Base-by-base conservation (phyloP, 2,797 vertebrate genomes). In the Phrynocephalus vlangalii region DNA sequence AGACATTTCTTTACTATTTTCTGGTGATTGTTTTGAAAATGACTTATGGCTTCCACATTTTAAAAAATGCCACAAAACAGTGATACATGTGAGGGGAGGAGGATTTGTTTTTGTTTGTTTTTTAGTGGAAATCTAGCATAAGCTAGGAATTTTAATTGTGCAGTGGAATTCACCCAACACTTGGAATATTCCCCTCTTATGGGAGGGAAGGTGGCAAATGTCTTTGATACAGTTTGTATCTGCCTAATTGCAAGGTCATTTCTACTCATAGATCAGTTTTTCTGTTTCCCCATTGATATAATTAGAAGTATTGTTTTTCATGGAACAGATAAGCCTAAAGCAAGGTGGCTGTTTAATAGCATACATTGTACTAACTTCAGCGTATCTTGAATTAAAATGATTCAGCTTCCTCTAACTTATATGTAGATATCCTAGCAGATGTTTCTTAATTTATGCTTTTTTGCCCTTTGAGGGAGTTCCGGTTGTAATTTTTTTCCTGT, bases 91-190 rank as follows among this genome's bases (percentile, higher is more conserved):
- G 33, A 24, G n/a, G 50, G 80, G 18, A 82, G 15, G 68, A n/a
- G 48, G 44, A 70, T 75, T 22, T 73, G 28, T 3, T 28, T 26
- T 44, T 44, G 38, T 44, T 44, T 44, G 38, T 44, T 44, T 44
- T 44, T 44, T 22, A 28, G n/a, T 28, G 28, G 26, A 26, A 2
- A 1, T 70, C 2, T n/a, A n/a, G 68, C 66, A 67, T 30, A 26
- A 33, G n/a, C 24, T 38, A n/a, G 38, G 16, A 82, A 83, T 83
- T 83, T 72, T 67, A 60, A 30, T 30, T 72, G 52, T 83, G 71
- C 48, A 72, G 33, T 15, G 11, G 10, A 26, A 13, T 10, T 5
- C 16, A 56, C 26, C 18, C 28, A 52, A 15, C 50, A 16, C 16
- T 71, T 52, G 15, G 16, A 8, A 72, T 60, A 7, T 1, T 15